Evolutionary conservation across 1,140 invertebrate genomes (phyloP), one percentile per base, ranked within the genome.

Genomic region (Bradysia coprophila): DNA sequence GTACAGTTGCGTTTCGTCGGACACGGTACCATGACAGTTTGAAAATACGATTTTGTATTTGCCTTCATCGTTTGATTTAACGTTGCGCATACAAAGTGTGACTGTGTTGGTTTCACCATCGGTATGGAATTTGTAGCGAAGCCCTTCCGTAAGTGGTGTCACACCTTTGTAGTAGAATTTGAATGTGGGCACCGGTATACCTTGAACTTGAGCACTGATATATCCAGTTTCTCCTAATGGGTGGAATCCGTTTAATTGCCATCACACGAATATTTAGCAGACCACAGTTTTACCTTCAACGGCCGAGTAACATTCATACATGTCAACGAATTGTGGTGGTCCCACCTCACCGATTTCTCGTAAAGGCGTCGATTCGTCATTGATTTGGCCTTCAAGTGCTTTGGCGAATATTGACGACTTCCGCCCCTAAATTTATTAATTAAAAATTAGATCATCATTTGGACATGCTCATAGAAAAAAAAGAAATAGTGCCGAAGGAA

Each of bases 1-100:
- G 60, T 93, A 96, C 47, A 98, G 71, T 52, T 82, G 81, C 73
- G 91, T 91, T 56, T 94, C 90, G 43, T 88, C 90, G 0, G 82
- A 81, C 58, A 95, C 91, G 60, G 90, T 85, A 44, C 94, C 94
- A 55, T 95, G 83, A 42, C 79, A 77, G 57, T 97, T 96, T 55
- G 79, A 84, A 42, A 97, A 75, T 40, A 89, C 77, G 51, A 96
- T 73, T 57, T 84, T 90, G 66, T 97, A 99, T 59, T 87, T 87
- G 22, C 90, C 91, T 67, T 99, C 95, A 77, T 99, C 95, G 54
- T 88, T 88, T 13, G 88, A 79, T 59, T 95, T 92, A 46, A 88
- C 76, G 71, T 97, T 97, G 52, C 88, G 76, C 65, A 98, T 95
- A 60, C 87, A 90, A 38, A 98, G 69, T 18, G 87, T 91, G 49